Base-by-base conservation (phyloP, 2,113 vertebrate genomes). In the Heterotilapia buettikoferi region DNA sequence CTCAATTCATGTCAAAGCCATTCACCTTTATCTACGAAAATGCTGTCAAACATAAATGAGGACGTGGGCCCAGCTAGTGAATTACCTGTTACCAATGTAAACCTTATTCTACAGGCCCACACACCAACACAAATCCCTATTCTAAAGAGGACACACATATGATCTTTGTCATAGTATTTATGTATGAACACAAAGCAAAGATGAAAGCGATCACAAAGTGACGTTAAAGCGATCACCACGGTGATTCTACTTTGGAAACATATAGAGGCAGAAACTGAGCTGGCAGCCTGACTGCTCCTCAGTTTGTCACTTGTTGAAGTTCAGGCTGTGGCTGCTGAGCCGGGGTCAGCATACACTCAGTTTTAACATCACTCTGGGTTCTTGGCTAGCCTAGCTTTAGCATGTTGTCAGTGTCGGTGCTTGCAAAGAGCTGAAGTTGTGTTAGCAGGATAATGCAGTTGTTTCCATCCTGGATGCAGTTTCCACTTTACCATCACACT, bases 91-190 rank as follows among this genome's bases (percentile, higher is more conserved):
- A 59, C 3, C 56, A 31, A 59, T 59, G 56, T 59, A 6, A 0
- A 31, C 0, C 26, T 9, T 61, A 31, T 2, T 4, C 57, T 61
- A 61, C 26, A 59, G 56, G 26, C 7, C 26, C 56, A 29, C 56
- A 59, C 57, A 61, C 26, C 3, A 61, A 31, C 26, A 9, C 56
- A 59, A 59, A 59, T 31, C 26, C 26, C 2, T 9, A 0, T 59
- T 29, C 24, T 59, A 59, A 16, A 31, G 24, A 59, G 56, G 13
- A 29, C 56, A 61, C 26, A 31, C 26, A 0, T 0, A 31, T 9
- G 57, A 4, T 61, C 57, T 18, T 61, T 61, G 14, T 61, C 57
- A 31, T 61, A 61, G 8, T 61, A 18, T 61, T 31, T 18, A 31
- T 1, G 57, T 59, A 59, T 59, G 57, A 59, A 31, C 57, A 9